Conservation (phyloP, 2,797 vertebrate species). For the Manis pentadactyla region DNA sequence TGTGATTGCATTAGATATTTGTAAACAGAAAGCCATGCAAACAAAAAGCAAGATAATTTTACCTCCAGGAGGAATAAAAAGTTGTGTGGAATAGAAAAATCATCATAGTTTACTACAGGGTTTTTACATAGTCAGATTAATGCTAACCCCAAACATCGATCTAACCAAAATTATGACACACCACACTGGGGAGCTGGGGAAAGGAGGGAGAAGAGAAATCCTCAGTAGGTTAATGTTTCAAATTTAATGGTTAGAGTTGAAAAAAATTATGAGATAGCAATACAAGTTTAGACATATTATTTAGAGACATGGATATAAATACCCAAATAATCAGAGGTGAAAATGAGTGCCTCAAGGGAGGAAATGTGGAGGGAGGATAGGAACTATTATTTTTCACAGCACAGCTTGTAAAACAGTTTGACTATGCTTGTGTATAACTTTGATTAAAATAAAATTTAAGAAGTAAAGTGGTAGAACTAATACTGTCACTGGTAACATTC, state of each 20-base stretch:
- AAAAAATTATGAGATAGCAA: not conserved
- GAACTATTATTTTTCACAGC: not conserved
- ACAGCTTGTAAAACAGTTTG: not conserved
- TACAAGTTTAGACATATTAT: not conserved
- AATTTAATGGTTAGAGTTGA: not conserved
- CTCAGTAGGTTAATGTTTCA: not conserved
- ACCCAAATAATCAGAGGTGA: not conserved
- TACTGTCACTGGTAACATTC: not conserved
- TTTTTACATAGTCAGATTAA: not conserved
- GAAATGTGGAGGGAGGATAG: not conserved
- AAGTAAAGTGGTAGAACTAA: slow-evolving; percentile 45
- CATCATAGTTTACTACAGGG: not conserved
- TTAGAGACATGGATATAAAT: slow-evolving; percentile 3
- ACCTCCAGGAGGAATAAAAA: not conserved
- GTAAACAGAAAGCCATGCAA: not conserved
- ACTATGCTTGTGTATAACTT: not conserved
- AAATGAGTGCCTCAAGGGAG: not conserved
- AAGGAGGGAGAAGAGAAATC: not conserved
- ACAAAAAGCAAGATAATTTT: not conserved
- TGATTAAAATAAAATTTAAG: slow-evolving; percentile 11
- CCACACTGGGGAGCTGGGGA: not conserved
- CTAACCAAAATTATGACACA: not conserved
- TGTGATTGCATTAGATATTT: not conserved
- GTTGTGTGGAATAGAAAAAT: not conserved
- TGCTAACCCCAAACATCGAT: not conserved